Evolutionary conservation across 2,888 invertebrate species (phyloP).

Genomic region (Eristalis intricaria): DNA sequence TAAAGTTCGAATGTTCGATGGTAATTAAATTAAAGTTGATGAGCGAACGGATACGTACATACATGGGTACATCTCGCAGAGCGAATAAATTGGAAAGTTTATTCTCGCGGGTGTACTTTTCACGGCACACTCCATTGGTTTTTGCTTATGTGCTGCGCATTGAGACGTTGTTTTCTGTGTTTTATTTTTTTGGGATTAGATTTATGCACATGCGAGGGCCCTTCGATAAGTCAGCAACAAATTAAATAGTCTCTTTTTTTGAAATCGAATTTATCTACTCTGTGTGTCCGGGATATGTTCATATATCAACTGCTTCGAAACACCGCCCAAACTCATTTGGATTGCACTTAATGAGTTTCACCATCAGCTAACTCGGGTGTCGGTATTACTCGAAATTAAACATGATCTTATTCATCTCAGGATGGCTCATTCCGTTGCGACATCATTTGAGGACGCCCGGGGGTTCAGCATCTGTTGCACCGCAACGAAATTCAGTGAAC

Average conservation of each 20-base stretch:
- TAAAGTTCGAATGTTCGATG: constrained; percentile 31
- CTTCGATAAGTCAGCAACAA: background rate
- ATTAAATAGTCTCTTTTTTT: background rate
- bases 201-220: background rate
- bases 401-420: too few relatives aligned
- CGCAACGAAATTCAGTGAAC: too few relatives aligned
- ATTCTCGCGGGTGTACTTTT: background rate
- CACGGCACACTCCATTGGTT: background rate
- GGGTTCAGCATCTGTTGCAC: too few relatives aligned
- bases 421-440: too few relatives aligned
- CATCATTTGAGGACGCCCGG: too few relatives aligned
- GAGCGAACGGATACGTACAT: background rate
- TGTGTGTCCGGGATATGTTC: too few relatives aligned
- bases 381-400: too few relatives aligned
- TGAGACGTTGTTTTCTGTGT: background rate
- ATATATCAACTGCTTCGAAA: too few relatives aligned
- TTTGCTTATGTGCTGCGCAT: background rate
- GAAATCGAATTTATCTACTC: background rate
- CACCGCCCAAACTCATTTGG: too few relatives aligned
- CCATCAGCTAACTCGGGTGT: too few relatives aligned
- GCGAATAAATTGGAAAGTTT: background rate
- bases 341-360: too few relatives aligned
- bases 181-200: background rate
- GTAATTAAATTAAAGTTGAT: constrained; percentile 49
- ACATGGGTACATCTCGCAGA: background rate